Base-by-base conservation (phyloP, 1,140 invertebrate species). In the Achroia grisella region DNA sequence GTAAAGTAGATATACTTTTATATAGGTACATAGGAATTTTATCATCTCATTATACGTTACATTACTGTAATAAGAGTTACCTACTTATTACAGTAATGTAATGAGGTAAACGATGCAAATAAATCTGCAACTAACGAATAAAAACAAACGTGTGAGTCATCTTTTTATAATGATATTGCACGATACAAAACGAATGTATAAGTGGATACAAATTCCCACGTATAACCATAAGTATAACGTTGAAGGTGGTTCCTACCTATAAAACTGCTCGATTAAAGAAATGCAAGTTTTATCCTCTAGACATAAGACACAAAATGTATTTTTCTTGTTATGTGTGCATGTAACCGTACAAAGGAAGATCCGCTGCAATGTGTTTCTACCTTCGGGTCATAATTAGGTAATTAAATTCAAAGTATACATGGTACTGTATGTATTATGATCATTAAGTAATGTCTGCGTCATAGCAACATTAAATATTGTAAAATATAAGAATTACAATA, bases 111-210 rank as follows among this genome's bases (percentile, higher is more conserved):
- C 6, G 17, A 23, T 23, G 17, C 17, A 2, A 23, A 23, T 23
- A 23, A 23, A 23, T 23, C 6, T 6, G 2, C n/a, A n/a, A n/a
- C 17, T 23, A 23, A 3, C 2, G 1, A 8, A 23, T 39, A 17
- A 29, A 53, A 47, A 43, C 44, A 46, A 48, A 41, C 35, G 35
- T 40, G 37, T 48, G 52, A 54, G 32, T 54, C 52, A 49, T 39
- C n/a, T 34, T 31, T 53, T 44, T 47, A 35, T 8, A 36, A 43
- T 42, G 36, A 42, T 17, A 44, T 44, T 39, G 37, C 45, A 34
- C 9, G 37, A 41, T 48, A 35, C 43, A 44, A 31, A 53, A 44
- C 36, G 41, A 27, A 30, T 40, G 34, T 27, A 10, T 15, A 15
- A 34, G 35, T 37, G 13, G 17, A n/a, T 15, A 37, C 35, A 34